A percentile compares a stretch with the other conserved stretches of the same genome.
Evolutionary conservation across 37 sponge, comb jelly and placozoan species (phyloP).

Genomic region (Chondrosia reniformis): DNA sequence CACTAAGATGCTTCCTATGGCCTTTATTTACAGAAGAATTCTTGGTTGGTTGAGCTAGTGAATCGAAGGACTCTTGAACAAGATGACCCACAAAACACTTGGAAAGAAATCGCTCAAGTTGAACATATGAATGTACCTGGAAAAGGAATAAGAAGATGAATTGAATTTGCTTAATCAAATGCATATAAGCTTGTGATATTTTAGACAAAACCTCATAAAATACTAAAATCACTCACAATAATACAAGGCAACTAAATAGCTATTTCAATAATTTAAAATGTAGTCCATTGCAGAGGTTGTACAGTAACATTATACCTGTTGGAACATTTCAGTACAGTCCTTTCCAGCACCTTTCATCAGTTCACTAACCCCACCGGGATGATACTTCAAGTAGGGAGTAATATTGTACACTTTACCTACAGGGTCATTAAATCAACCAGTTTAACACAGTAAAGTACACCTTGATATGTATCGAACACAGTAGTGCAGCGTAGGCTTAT

Average conservation of each 20-base stretch:
- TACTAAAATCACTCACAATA: too few species aligned
- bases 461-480: background rate
- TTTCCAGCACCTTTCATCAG: conserved; percentile 89
- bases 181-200: too few species aligned
- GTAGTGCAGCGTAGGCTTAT: background rate
- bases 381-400: conserved; percentile 83
- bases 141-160: background rate
- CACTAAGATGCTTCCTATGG: too few species aligned
- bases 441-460: background rate
- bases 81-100: conserved; percentile 13
- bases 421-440: background rate
- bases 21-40: too few species aligned
- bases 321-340: conserved; percentile 88
- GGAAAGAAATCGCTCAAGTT: background rate
- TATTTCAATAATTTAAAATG: too few species aligned
- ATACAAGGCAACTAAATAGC: too few species aligned
- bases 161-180: background rate
- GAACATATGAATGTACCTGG: conserved; percentile 10
- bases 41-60: too few species aligned
- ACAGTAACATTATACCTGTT: conserved; percentile 65
- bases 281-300: too few species aligned
- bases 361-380: conserved; percentile 91
- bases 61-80: background rate
- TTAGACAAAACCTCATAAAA: too few species aligned
- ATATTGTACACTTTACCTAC: conserved; percentile 92